Conservation (phyloP, 2,113 vertebrate species). For the Anarrhichthys ocellatus region DNA sequence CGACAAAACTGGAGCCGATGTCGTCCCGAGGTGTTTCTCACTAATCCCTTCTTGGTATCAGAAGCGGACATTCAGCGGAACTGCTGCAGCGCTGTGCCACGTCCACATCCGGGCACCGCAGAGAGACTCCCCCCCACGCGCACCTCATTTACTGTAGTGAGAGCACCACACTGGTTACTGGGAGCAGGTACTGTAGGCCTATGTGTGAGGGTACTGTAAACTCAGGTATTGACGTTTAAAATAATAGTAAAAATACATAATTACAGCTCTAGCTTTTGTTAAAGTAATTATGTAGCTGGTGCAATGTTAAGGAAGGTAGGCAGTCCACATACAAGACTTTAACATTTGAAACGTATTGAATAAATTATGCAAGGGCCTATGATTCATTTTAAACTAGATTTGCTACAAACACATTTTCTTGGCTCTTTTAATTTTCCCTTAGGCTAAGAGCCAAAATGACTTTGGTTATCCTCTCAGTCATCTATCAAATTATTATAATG, state of each 20-base stretch:
- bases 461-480: neutral
- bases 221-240: neutral
- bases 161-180: neutral
- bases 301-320: neutral
- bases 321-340: neutral
- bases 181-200: neutral
- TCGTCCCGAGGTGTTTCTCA: constrained; percentile 71
- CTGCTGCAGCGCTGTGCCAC: constrained; percentile 82
- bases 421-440: neutral
- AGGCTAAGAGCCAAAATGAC: neutral
- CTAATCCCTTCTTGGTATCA: constrained; percentile 80
- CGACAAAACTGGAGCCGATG: constrained; percentile 56
- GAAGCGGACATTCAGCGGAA: constrained; percentile 84
- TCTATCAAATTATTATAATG: constrained; percentile 16
- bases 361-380: neutral
- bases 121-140: constrained; percentile 45
- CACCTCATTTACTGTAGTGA: neutral
- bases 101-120: constrained; percentile 82
- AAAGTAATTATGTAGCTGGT: neutral
- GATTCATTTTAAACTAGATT: neutral
- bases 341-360: too few relatives aligned
- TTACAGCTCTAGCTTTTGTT: neutral
- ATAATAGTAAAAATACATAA: neutral
- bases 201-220: neutral
- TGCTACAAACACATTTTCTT: neutral